Conservation (phyloP, 2,797 vertebrate species). For the Bucorvus abyssinicus region DNA sequence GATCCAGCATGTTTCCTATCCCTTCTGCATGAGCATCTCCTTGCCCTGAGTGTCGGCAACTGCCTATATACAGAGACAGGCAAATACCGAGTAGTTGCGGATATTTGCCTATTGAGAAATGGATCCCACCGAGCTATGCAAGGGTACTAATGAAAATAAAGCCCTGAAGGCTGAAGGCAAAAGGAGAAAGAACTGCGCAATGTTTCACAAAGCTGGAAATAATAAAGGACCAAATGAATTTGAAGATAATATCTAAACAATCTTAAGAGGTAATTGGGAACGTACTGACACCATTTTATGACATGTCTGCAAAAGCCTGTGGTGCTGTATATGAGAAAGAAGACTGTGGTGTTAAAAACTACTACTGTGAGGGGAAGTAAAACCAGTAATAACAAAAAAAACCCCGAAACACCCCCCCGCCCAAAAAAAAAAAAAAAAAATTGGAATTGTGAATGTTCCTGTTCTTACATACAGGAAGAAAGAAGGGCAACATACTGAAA, state of each 20-base stretch:
- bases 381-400: neutral
- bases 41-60: neutral
- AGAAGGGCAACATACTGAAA: neutral
- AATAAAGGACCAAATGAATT: neutral
- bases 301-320: neutral
- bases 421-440: too few relatives aligned
- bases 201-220: neutral
- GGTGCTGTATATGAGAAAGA: neutral
- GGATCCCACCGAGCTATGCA: neutral
- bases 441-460: neutral
- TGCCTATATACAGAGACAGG: neutral
- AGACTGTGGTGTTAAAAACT: neutral
- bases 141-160: neutral
- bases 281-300: neutral
- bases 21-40: neutral
- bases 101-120: neutral
- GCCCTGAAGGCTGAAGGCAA: neutral
- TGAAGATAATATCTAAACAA: neutral
- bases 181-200: neutral
- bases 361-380: neutral
- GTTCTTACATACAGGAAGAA: neutral
- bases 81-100: neutral
- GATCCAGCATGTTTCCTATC: neutral
- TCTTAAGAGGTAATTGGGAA: neutral
- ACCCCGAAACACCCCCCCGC: too few relatives aligned